Evolutionary conservation across 2,797 vertebrate genomes (phyloP).

Genomic region (Gymnodraco acuticeps): DNA sequence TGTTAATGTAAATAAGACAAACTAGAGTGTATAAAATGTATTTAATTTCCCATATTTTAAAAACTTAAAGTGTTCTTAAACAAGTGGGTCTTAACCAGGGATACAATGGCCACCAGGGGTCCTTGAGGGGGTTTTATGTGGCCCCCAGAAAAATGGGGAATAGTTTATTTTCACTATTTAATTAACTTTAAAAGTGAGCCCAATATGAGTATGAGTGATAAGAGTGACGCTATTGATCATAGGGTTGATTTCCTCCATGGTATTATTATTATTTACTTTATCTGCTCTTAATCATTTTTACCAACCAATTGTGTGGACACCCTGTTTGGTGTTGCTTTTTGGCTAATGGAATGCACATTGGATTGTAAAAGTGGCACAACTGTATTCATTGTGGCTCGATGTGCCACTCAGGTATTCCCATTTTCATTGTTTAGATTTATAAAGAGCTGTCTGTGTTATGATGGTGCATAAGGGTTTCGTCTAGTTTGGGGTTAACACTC

Average conservation of each 20-base stretch:
- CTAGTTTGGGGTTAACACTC: slow-evolving; percentile 76
- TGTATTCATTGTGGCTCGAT: slow-evolving; percentile 27
- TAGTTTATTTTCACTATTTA: too few relatives aligned
- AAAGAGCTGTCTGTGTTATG: slow-evolving; percentile 60
- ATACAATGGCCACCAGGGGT: too few relatives aligned
- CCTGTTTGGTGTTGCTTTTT: slow-evolving; percentile 10
- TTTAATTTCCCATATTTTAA: neutral
- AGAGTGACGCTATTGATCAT: too few relatives aligned
- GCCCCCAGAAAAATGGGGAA: too few relatives aligned
- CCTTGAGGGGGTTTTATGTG: too few relatives aligned
- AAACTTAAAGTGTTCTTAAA: neutral
- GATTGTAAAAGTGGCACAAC: slow-evolving; percentile 25
- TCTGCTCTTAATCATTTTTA: too few relatives aligned
- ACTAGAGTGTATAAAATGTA: neutral
- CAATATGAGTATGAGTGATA: too few relatives aligned
- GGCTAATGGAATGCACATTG: neutral
- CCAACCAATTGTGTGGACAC: neutral
- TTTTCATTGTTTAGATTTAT: slow-evolving; percentile 70
- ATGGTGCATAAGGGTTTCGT: slow-evolving; percentile 69
- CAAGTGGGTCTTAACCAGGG: neutral
- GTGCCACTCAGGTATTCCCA: slow-evolving; percentile 67
- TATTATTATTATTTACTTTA: too few relatives aligned
- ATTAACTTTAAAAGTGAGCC: too few relatives aligned
- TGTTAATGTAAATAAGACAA: slow-evolving; percentile 7
- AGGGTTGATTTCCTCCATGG: too few relatives aligned